Percentiles rank a stretch among this genome's conserved stretches.
Conservation (phyloP, 2,113 vertebrate species). For the Propithecus coquereli region DNA sequence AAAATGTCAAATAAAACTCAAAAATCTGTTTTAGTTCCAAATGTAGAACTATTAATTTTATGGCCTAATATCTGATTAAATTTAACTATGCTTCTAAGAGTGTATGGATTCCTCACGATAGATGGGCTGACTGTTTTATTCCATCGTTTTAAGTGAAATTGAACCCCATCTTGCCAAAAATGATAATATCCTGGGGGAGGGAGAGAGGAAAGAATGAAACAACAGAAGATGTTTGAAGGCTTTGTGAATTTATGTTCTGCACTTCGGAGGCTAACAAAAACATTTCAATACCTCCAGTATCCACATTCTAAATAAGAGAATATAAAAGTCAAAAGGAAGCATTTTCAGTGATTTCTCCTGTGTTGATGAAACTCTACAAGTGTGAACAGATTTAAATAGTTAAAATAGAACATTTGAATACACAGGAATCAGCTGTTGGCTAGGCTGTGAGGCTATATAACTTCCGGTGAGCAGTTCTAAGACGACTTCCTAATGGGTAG, state of each 20-base stretch:
- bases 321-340: background rate
- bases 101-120: slow-evolving; percentile 76
- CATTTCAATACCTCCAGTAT: background rate
- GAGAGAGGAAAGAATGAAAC: background rate
- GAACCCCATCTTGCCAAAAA: slow-evolving; percentile 80
- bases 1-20: slow-evolving; percentile 51
- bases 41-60: slow-evolving; percentile 82
- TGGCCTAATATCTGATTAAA: slow-evolving; percentile 81
- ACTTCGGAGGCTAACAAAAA: background rate
- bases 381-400: background rate
- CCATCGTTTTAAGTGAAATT: slow-evolving; percentile 84
- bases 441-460: background rate
- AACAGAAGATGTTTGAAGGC: slow-evolving; percentile 7
- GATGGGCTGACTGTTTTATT: slow-evolving; percentile 79
- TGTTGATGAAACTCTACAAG: background rate
- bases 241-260: slow-evolving; percentile 16
- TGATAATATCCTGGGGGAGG: slow-evolving; percentile 61
- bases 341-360: background rate
- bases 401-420: background rate
- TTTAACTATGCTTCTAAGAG: slow-evolving; percentile 77
- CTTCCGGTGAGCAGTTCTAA: slow-evolving; percentile 66
- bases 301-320: background rate
- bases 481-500: slow-evolving; percentile 60
- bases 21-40: slow-evolving; percentile 68
- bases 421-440: background rate